Percentiles rank a stretch among this genome's conserved stretches.
phyloP scores from a whole-genome alignment of 2,113 vertebrate species.

The Zapus hudsonius region DNA sequence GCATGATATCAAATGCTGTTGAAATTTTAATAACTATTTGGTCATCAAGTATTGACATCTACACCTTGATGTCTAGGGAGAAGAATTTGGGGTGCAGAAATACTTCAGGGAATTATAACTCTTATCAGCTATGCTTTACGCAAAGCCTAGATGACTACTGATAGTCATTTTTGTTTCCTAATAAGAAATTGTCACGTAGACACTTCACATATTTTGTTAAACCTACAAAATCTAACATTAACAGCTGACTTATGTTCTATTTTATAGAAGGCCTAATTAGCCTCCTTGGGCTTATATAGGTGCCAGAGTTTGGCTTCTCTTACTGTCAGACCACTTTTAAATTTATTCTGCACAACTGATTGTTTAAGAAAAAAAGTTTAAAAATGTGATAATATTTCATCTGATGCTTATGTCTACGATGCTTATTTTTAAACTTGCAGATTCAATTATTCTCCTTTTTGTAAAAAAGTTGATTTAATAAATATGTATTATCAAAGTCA shows the following conservation, averaged over 20 bases:
- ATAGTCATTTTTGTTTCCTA: conserved; percentile 35
- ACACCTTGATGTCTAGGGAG: not conserved
- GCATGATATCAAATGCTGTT: no score
- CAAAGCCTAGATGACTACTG: conserved; percentile 7
- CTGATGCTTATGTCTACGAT: not conserved
- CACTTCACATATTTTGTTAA: conserved; percentile 26
- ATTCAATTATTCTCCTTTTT: conserved; percentile 10
- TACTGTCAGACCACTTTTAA: conserved; percentile 72
- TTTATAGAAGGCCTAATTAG: conserved; percentile 79
- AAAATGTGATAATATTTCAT: not conserved
- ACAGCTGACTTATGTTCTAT: conserved; percentile 28
- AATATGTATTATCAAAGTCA: not conserved
- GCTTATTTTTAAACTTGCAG: not conserved
- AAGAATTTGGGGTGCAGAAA: not conserved
- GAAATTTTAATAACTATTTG: not conserved
- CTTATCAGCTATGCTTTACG: not conserved
- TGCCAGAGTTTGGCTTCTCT: conserved; percentile 72
- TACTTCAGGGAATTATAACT: not conserved
- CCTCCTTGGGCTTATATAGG: conserved; percentile 77
- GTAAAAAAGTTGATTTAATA: not conserved
- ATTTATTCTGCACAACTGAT: conserved; percentile 70
- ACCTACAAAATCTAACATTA: conserved; percentile 29
- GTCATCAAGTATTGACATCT: not conserved
- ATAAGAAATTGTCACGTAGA: not conserved
- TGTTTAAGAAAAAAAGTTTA: not conserved